Conservation (phyloP, 2,888 invertebrate genomes). For the Andrena dorsata region DNA sequence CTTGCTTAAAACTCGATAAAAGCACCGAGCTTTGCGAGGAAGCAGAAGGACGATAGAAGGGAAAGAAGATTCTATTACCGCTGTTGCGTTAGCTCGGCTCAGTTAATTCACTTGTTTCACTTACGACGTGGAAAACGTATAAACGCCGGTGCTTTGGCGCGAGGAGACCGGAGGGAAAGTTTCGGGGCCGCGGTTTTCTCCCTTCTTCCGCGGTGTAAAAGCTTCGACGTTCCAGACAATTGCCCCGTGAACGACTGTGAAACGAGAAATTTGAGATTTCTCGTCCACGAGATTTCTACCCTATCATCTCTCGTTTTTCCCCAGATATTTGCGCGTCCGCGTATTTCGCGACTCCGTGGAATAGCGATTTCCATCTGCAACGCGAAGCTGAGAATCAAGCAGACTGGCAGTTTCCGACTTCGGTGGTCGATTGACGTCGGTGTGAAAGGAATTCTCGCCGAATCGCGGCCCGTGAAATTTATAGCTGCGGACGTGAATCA, state of each 20-base stretch:
- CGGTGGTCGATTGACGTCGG: background rate
- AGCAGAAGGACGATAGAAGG: background rate
- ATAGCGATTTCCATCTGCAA: slow-evolving; percentile 18
- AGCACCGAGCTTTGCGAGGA: background rate
- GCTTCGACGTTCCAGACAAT: slow-evolving; percentile 27
- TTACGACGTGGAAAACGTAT: slow-evolving; percentile 1
- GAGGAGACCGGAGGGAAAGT: background rate
- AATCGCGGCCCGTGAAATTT: slow-evolving; percentile 34
- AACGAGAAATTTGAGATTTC: slow-evolving; percentile 30
- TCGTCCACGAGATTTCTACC: background rate
- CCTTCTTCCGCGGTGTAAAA: slow-evolving; percentile 5
- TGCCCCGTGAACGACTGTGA: slow-evolving; percentile 23
- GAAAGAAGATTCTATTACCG: background rate
- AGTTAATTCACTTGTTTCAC: slow-evolving; percentile 2
- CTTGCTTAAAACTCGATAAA: background rate
- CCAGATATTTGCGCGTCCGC: background rate
- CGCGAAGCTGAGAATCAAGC: background rate
- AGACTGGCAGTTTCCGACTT: background rate
- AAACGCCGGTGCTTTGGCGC: background rate
- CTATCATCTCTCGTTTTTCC: too few species aligned
- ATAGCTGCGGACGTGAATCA: slow-evolving; percentile 51
- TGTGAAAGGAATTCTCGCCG: slow-evolving; percentile 15
- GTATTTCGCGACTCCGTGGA: background rate
- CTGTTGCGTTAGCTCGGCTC: background rate
- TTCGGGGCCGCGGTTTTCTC: background rate